Percentiles rank a stretch among this genome's conserved stretches.
Evolutionary conservation across 2,888 invertebrate species (phyloP).

Genomic region (Pyrocoelia pectoralis): DNA sequence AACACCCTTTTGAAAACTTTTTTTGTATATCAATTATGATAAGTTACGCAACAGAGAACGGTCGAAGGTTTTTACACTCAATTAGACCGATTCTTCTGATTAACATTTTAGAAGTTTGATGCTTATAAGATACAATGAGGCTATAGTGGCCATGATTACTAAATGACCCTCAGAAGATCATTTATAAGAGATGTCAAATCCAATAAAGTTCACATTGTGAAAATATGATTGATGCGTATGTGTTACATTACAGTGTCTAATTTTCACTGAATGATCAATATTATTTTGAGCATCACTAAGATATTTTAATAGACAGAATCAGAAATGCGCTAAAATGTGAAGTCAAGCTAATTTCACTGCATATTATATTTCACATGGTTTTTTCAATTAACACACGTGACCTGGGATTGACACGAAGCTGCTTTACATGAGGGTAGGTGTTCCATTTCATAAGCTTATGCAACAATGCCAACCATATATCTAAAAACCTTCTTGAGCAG

Average conservation of each 20-base stretch:
- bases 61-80: neutral
- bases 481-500: no score
- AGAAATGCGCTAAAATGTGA: no score
- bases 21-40: neutral
- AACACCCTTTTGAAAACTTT: neutral
- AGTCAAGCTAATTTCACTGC: no score
- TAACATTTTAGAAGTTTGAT: slow-evolving; percentile 41
- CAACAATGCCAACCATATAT: no score
- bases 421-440: no score
- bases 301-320: neutral
- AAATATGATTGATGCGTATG: slow-evolving; percentile 51
- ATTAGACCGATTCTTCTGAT: slow-evolving; percentile 23
- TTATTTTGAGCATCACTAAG: neutral
- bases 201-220: slow-evolving; percentile 56
- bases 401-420: no score
- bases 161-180: slow-evolving; percentile 45
- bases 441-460: no score
- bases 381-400: no score
- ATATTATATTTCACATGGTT: no score
- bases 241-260: slow-evolving; percentile 31
- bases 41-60: neutral
- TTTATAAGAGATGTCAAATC: slow-evolving; percentile 56
- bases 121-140: slow-evolving; percentile 36
- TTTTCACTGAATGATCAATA: neutral
- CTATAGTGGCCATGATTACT: slow-evolving; percentile 43